Conservation (phyloP, 2,113 vertebrate genomes). For the Pao palembangensis region DNA sequence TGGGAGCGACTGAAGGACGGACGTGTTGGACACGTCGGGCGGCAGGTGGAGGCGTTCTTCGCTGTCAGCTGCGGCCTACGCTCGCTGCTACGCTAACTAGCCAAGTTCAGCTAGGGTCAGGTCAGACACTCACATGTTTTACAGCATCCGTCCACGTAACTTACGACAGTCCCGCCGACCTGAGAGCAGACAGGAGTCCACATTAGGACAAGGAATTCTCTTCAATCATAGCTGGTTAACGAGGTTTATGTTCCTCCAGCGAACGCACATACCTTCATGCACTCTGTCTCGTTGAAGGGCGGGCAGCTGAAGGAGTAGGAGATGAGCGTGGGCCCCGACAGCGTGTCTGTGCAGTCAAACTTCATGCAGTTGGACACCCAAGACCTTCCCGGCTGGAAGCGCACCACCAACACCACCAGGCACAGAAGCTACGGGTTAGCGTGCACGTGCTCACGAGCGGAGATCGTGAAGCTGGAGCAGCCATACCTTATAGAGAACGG, state of each 20-base stretch:
- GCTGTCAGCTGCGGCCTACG: slow-evolving; percentile 55
- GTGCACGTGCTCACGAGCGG: no score
- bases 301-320: slow-evolving; percentile 91
- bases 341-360: slow-evolving; percentile 84
- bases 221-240: no score
- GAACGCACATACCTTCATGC: slow-evolving; percentile 83
- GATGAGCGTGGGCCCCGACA: slow-evolving; percentile 83
- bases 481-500: slow-evolving; percentile 80
- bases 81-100: slow-evolving; percentile 59
- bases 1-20: slow-evolving; percentile 45
- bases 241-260: no score
- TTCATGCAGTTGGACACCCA: slow-evolving; percentile 88
- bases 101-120: slow-evolving; percentile 20
- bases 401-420: not conserved
- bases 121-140: slow-evolving; percentile 88
- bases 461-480: no score
- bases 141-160: slow-evolving; percentile 95
- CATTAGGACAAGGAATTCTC: no score
- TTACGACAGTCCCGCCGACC: slow-evolving; percentile 89
- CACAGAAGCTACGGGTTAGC: no score
- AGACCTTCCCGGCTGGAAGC: slow-evolving; percentile 75
- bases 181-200: slow-evolving; percentile 53
- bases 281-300: slow-evolving; percentile 93
- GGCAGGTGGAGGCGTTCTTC: slow-evolving; percentile 44
- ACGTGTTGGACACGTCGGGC: slow-evolving; percentile 55